Conservation (phyloP, 1,140 invertebrate species). For the Dreissena polymorpha region DNA sequence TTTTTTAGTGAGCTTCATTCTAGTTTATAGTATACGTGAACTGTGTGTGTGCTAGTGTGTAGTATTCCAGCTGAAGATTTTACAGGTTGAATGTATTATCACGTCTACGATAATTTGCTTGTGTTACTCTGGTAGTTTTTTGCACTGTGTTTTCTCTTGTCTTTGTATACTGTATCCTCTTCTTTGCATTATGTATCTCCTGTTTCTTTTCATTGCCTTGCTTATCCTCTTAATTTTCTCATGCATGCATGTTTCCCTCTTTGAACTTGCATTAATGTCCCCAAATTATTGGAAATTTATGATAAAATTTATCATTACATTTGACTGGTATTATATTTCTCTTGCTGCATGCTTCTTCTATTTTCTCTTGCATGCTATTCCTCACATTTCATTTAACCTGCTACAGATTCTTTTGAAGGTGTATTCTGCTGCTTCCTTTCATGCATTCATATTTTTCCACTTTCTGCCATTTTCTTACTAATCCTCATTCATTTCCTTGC, state of each 20-base stretch:
- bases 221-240: neutral
- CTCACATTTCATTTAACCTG: neutral
- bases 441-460: neutral
- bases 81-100: too few relatives aligned
- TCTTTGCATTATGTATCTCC: neutral
- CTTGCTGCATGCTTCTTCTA: neutral
- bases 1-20: too few relatives aligned
- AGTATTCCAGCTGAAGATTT: too few relatives aligned
- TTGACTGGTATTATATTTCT: too few relatives aligned
- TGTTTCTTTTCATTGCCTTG: neutral
- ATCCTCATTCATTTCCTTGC: neutral
- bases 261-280: neutral
- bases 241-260: neutral
- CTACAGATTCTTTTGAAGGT: too few relatives aligned
- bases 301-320: neutral
- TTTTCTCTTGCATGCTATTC: neutral
- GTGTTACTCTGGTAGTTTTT: too few relatives aligned
- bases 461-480: conserved; percentile 16
- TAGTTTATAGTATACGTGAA: too few relatives aligned
- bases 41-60: too few relatives aligned
- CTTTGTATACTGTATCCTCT: neutral
- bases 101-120: too few relatives aligned
- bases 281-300: neutral
- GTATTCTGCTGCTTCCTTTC: too few relatives aligned
- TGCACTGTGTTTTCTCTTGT: neutral